Conservation (phyloP, 1,140 invertebrate species). For the Drosophila paulistorum region DNA sequence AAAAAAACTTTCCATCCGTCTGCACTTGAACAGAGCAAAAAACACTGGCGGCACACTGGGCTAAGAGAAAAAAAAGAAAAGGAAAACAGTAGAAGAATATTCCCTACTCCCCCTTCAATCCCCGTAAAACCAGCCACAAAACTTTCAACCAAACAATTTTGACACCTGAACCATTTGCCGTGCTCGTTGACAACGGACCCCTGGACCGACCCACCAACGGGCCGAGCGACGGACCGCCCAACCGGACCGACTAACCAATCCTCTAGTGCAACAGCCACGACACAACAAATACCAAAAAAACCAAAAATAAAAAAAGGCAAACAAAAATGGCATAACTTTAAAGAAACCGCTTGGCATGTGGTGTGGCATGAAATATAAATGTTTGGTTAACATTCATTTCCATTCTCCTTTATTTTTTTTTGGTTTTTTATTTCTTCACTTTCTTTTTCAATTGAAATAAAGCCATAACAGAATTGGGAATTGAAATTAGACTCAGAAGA, state of each 20-base stretch:
- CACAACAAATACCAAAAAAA: not conserved
- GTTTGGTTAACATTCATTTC: constrained; percentile 11
- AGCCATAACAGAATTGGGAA: constrained; percentile 1
- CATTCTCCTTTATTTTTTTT: constrained; percentile 12
- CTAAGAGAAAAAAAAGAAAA: not conserved
- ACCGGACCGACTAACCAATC: not conserved
- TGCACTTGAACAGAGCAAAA: constrained; percentile 8
- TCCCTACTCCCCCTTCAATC: not conserved
- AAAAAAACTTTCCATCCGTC: not conserved
- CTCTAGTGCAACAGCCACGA: not conserved
- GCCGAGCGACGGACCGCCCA: not conserved
- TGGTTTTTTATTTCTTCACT: not conserved
- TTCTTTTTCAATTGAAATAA: constrained; percentile 1
- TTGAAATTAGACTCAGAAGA: not conserved
- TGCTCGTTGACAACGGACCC: constrained; percentile 60
- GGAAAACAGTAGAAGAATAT: too few species aligned
- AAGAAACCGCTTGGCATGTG: constrained; percentile 13
- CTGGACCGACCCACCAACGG: constrained; percentile 4
- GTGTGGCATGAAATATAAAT: constrained; percentile 12
- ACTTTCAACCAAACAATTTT: constrained; percentile 71
- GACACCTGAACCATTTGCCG: constrained; percentile 74
- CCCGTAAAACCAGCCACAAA: constrained; percentile 70
- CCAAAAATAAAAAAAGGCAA: constrained; percentile 8
- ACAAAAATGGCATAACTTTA: constrained; percentile 11
- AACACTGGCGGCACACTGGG: constrained; percentile 5